These are phyloP conservation scores for Lagenorhynchus albirostris DNA, from an alignment of 2,113 vertebrate genomes.

Conservation along the genomic window DNA sequence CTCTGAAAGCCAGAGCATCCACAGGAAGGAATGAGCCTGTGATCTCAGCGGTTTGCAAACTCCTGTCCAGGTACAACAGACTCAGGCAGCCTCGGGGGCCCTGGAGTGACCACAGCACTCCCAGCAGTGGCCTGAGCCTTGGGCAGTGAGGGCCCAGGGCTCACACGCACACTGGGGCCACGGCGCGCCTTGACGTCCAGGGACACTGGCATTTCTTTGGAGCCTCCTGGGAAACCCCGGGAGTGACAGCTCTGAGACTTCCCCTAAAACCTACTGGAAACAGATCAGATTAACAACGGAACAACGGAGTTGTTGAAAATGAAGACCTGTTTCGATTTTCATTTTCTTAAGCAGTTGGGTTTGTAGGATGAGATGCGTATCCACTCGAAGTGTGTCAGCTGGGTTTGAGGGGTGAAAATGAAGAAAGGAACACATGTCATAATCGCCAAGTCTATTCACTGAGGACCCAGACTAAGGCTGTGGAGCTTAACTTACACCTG, in stretches of 20 bases:
- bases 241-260: neutral
- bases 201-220: neutral
- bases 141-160: neutral
- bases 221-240: neutral
- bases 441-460: neutral
- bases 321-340: neutral
- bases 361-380: neutral
- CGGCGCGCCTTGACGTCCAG: no score
- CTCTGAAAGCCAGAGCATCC: neutral
- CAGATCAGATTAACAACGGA: neutral
- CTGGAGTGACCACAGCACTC: neutral
- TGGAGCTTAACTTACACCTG: neutral
- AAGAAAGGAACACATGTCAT: neutral
- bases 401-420: neutral
- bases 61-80: rapidly evolving
- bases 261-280: neutral
- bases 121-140: neutral
- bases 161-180: rapidly evolving
- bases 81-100: rapidly evolving
- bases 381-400: neutral
- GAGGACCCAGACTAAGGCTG: neutral
- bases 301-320: neutral
- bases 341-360: neutral
- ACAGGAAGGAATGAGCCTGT: neutral
- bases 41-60: neutral